A percentile compares a stretch with the other conserved stretches of the same genome.
These are phyloP conservation scores for Gibbula magus DNA, from an alignment of 2,888 invertebrate species.

Conservation along the genomic window DNA sequence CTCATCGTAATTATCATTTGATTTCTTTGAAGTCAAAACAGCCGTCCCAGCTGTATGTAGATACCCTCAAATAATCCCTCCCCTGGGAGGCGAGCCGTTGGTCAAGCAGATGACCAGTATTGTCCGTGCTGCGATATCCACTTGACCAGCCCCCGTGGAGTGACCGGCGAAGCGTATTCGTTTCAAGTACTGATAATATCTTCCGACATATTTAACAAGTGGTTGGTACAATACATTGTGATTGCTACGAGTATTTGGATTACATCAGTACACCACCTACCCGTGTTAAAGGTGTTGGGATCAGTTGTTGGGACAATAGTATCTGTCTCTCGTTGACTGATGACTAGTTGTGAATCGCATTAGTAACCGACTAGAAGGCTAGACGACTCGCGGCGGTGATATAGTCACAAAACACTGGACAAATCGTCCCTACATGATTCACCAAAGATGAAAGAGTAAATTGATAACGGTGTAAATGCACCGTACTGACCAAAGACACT, in stretches of 20 bases:
- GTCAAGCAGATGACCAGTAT: slow-evolving; percentile 4
- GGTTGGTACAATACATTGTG: not conserved
- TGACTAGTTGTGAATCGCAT: not conserved
- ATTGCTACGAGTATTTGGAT: slow-evolving; percentile 1
- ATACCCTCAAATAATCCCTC: not conserved
- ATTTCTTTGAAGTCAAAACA: not conserved
- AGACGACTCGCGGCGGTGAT: not conserved
- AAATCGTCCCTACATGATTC: not conserved
- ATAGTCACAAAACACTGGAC: not conserved
- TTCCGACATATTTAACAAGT: slow-evolving; percentile 15
- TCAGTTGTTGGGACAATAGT: not conserved
- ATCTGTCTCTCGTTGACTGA: not conserved
- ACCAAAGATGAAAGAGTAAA: not conserved
- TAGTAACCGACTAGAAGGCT: not conserved
- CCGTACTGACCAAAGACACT: not conserved
- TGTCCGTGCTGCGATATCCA: not conserved
- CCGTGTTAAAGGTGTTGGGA: slow-evolving; percentile 5
- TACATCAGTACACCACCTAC: not conserved
- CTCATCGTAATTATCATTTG: not conserved
- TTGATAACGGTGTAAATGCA: not conserved
- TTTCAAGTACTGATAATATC: slow-evolving; percentile 8
- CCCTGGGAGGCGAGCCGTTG: not conserved
- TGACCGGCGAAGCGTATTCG: not conserved
- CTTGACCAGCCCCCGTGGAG: not conserved
- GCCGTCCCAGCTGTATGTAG: not conserved